These are phyloP conservation scores for Zingel zingel DNA, from an alignment of 2,113 vertebrate genomes.

Conservation along the genomic window DNA sequence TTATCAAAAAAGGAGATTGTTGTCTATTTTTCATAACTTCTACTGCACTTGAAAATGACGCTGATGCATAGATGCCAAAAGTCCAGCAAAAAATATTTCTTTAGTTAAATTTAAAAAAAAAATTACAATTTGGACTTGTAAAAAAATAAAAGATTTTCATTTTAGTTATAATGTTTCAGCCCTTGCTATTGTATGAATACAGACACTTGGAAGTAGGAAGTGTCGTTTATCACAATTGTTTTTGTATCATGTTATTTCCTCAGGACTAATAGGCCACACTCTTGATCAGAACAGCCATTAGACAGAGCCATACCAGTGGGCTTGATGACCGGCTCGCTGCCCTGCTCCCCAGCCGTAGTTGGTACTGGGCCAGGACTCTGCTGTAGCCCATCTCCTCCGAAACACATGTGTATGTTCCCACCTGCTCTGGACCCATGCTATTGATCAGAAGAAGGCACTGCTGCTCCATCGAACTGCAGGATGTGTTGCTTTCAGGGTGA, in stretches of 20 bases:
- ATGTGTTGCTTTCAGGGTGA: accelerated
- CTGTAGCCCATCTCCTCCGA: conserved; percentile 67
- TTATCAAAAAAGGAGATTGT: not conserved
- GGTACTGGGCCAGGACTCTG: not conserved
- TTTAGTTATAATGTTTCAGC: not conserved
- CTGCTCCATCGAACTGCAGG: conserved; percentile 1
- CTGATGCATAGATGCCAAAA: not conserved
- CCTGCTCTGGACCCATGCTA: conserved; percentile 29
- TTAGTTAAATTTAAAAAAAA: not conserved
- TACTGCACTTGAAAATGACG: not conserved
- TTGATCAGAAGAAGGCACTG: conserved; percentile 69
- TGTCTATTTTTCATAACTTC: not conserved
- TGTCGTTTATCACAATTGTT: not conserved
- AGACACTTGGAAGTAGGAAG: not conserved
- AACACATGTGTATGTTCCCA: conserved; percentile 64
- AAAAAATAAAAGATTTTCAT: not conserved
- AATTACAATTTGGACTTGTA: not conserved
- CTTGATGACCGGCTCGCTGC: accelerated
- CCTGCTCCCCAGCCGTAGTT: conserved; percentile 15
- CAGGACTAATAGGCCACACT: not conserved
- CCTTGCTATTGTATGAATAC: not conserved
- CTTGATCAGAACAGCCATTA: conserved; percentile 35
- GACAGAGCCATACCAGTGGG: conserved; percentile 16
- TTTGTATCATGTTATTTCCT: not conserved
- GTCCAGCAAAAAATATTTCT: not conserved